Base-by-base conservation (phyloP, 2,888 invertebrate genomes). In the Drosophila borborema region DNA sequence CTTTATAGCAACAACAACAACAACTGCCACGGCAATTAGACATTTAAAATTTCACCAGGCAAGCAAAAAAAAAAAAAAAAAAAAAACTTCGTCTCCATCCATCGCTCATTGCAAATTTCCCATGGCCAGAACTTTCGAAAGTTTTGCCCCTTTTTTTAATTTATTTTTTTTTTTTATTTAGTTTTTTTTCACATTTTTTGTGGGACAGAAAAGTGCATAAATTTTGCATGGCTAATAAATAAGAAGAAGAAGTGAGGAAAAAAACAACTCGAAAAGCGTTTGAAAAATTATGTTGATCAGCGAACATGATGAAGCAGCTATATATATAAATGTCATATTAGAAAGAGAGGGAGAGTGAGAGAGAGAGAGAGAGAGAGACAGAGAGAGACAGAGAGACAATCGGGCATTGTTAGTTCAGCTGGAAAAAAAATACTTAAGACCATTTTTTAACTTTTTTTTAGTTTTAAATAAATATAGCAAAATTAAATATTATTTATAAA, bases 51-150 rank as follows among this genome's bases (percentile, higher is more conserved):
- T 78, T 78, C 77, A 72, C 77, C 77, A 67, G 62, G 45, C 64
- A 38, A 38, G 14, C 6, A 38, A 38, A 38, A 38, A 14, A 5
- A 14, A 38, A 3, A 3, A 31, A 64, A 60, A 46, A 59, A 8
- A n/a, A 46, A 60, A 60, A 64, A 41, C 40, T 48, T 49, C 61
- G 48, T 34, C 61, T 71, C 34, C 67, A 64, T 65, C 65, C 68
- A 70, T 81, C 72, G 81, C 55, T 77, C 75, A 75, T 70, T 81
- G 82, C 81, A 71, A 80, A 80, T 75, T 84, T 84, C 83, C 82
- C 83, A 85, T 81, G 85, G 68, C 74, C 53, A 82, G 77, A 85
- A 82, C 80, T 84, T 84, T 85, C 85, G 86, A 85, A 85, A 86
- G 82, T 84, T 73, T 68, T 53, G 55, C 10, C 53, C 65, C 48